Evolutionary conservation across 2,113 vertebrate species (phyloP).

Genomic region (Spermophilus dauricus): DNA sequence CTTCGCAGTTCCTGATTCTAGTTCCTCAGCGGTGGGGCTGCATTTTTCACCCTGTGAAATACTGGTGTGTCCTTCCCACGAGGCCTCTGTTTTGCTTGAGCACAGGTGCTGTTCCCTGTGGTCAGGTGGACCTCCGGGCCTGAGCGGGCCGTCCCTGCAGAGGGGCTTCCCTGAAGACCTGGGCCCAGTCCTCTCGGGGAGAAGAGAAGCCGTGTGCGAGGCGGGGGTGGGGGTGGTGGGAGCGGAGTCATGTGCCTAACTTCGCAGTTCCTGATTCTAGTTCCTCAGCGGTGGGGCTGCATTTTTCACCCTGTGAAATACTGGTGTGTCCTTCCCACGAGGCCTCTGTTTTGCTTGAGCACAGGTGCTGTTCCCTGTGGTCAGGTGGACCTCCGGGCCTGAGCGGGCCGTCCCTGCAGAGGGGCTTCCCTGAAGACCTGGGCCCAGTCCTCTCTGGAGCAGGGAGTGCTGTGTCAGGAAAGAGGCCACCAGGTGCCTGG

Average conservation of each 20-base stretch:
- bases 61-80: neutral
- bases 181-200: neutral
- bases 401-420: neutral
- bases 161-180: too few relatives aligned
- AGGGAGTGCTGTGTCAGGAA: neutral
- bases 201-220: too few relatives aligned
- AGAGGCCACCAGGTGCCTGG: neutral
- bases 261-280: conserved; percentile 45
- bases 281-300: neutral
- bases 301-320: conserved; percentile 15
- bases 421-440: too few relatives aligned
- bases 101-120: neutral
- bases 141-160: neutral
- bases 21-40: neutral
- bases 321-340: neutral
- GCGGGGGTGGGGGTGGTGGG: too few relatives aligned
- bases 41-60: conserved; percentile 11
- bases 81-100: neutral
- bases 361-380: neutral
- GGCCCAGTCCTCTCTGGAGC: neutral
- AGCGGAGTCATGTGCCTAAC: neutral
- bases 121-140: neutral
- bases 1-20: conserved; percentile 43
- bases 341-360: neutral
- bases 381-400: neutral